These are phyloP conservation scores for Sebastes matsubarae DNA, from an alignment of 2,797 vertebrate genomes.

Conservation along the genomic window DNA sequence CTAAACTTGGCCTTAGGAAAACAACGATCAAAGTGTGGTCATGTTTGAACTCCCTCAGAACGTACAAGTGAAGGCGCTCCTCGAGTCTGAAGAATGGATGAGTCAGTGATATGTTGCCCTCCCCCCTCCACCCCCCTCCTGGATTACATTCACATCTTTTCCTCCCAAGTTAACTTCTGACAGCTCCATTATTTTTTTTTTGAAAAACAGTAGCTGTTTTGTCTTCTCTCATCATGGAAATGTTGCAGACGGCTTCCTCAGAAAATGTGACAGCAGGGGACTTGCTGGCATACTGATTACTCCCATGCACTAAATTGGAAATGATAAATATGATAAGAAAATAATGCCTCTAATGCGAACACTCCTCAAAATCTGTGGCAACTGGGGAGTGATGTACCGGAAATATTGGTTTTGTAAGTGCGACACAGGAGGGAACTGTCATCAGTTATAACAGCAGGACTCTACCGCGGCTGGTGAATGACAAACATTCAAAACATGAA, in stretches of 20 bases:
- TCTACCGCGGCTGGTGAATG: background rate
- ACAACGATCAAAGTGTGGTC: slow-evolving; percentile 52
- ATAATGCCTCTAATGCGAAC: slow-evolving; percentile 31
- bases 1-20: slow-evolving; percentile 48
- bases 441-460: slow-evolving; percentile 16
- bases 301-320: slow-evolving; percentile 56
- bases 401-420: slow-evolving; percentile 19
- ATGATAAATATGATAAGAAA: slow-evolving; percentile 48
- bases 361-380: slow-evolving; percentile 12
- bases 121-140: background rate
- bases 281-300: slow-evolving; percentile 44
- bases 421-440: slow-evolving; percentile 18
- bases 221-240: slow-evolving; percentile 31
- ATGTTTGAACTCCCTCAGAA: slow-evolving; percentile 39
- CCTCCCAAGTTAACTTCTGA: slow-evolving; percentile 52
- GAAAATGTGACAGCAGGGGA: slow-evolving; percentile 53
- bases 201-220: slow-evolving; percentile 31
- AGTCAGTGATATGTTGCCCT: slow-evolving; percentile 30
- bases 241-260: slow-evolving; percentile 33
- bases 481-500: slow-evolving; percentile 12
- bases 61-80: slow-evolving; percentile 24
- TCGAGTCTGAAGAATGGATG: slow-evolving; percentile 43
- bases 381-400: slow-evolving; percentile 1
- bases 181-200: slow-evolving; percentile 29
- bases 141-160: slow-evolving; percentile 52